Evolutionary conservation across 2,113 vertebrate species (phyloP), one percentile per base, ranked within the genome.

Genomic region (Lepisosteus oculatus): DNA sequence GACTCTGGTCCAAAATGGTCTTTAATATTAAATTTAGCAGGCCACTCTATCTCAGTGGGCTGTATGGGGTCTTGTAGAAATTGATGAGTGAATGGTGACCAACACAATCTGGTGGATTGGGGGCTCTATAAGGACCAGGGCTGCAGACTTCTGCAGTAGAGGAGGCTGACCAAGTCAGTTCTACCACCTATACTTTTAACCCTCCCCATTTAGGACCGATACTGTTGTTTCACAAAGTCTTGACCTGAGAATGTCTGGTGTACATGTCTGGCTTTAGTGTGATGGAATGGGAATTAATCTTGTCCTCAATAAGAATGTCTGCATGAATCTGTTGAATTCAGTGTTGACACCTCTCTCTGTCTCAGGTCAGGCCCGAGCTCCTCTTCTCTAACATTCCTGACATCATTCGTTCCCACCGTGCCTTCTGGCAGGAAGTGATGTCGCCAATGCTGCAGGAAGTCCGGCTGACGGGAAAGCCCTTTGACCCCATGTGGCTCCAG

Each of bases 361-460:
- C 47, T 61, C 77, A 92, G 91, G 87, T 94, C 62, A 85, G 84
- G 3, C 84, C 83, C 2, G 78, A 88, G 72, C 78, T 70, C 44
- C 85, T 95, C 5, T 94, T 94, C 81, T 93, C 85, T 69, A 92
- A 91, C 79, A 79, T 95, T 15, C 81, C 89, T 55, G 83, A 77
- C 68, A 86, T 95, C 78, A 83, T 94, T 69, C 69, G 59, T 0
- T 83, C 85, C 17, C 94, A 95, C 72, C 84, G 66, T 70, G 78
- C 74, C 7, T 93, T 95, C 78, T 95, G 93, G 94, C 80, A 89
- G 63, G 90, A 95, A 51, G 91, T 93, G 68, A 78, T 95, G 45
- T 85, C 79, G 17, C 94, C 93, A 3, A 85, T 88, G 83, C 79
- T 95, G 57, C 61, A 82, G 44, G 78, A 90, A 54, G 88, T 83